Evolutionary conservation across 2,113 vertebrate species (phyloP).

Genomic region (Euleptes europaea): DNA sequence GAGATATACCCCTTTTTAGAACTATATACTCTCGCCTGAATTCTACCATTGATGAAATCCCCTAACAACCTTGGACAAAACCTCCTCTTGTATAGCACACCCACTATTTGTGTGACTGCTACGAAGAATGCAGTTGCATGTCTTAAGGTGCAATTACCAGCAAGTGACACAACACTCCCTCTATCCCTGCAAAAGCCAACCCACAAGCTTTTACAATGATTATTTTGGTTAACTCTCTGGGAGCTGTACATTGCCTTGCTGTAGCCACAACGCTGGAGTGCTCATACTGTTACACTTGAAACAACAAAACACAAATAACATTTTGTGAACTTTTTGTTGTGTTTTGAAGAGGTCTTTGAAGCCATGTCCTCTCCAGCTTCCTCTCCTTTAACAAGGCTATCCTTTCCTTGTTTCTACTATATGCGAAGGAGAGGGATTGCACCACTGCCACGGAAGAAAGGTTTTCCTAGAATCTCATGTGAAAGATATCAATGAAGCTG

Average conservation of each 20-base stretch:
- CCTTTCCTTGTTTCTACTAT: background rate
- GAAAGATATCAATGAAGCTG: background rate
- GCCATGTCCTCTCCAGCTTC: background rate
- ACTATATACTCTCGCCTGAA: background rate
- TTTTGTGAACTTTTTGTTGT: background rate
- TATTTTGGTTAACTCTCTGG: background rate
- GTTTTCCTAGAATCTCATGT: background rate
- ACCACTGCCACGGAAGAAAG: background rate
- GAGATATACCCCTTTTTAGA: background rate
- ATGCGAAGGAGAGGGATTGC: background rate
- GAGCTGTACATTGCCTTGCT: background rate
- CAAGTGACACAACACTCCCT: background rate
- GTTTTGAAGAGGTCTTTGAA: background rate
- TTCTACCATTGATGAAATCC: background rate
- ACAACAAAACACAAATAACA: background rate
- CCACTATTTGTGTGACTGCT: background rate
- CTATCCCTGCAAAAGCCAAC: background rate
- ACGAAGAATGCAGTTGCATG: background rate
- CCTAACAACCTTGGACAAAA: background rate
- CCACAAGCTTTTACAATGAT: background rate
- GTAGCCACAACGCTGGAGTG: background rate
- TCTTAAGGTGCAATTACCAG: background rate
- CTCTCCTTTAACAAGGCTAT: background rate
- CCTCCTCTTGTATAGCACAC: background rate
- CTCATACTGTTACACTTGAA: background rate